phyloP scores from a whole-genome alignment of 2,888 invertebrate genomes.

The Andrena praecox region DNA sequence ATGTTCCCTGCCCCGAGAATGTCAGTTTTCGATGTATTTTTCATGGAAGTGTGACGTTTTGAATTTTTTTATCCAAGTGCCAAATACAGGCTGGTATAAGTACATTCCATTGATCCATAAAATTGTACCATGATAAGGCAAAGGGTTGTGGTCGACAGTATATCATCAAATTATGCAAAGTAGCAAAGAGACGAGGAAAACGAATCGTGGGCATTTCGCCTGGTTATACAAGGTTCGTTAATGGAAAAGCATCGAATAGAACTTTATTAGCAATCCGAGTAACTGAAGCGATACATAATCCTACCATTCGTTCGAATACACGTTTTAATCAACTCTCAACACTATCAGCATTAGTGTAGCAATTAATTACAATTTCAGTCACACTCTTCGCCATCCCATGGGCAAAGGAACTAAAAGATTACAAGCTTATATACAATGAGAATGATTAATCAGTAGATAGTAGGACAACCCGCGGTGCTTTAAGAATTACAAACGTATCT shows the following conservation, averaged over 20 bases:
- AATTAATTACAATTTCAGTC: not conserved
- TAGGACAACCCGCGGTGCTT: not conserved
- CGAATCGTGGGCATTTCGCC: slow-evolving; percentile 41
- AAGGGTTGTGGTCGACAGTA: slow-evolving; percentile 9
- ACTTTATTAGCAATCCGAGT: too few relatives aligned
- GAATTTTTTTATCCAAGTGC: slow-evolving; percentile 20
- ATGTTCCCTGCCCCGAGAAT: slow-evolving; percentile 50
- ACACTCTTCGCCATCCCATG: not conserved
- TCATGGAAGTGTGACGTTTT: not conserved
- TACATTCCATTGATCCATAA: not conserved
- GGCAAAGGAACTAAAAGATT: not conserved
- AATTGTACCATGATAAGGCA: slow-evolving; percentile 40
- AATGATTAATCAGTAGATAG: not conserved
- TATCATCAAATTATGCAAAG: slow-evolving; percentile 57
- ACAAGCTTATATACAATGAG: not conserved
- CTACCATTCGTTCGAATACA: not conserved
- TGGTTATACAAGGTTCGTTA: slow-evolving; percentile 64
- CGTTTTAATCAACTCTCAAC: not conserved
- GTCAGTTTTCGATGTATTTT: slow-evolving; percentile 31
- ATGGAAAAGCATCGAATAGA: not conserved
- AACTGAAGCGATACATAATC: not conserved
- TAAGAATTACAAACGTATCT: not conserved
- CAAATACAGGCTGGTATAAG: not conserved
- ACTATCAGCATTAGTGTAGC: not conserved
- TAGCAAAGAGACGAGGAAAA: slow-evolving; percentile 30